Evolutionary conservation across 2,888 invertebrate genomes (phyloP), one percentile per base, ranked within the genome.

Genomic region (Balanococcus diminutus): DNA sequence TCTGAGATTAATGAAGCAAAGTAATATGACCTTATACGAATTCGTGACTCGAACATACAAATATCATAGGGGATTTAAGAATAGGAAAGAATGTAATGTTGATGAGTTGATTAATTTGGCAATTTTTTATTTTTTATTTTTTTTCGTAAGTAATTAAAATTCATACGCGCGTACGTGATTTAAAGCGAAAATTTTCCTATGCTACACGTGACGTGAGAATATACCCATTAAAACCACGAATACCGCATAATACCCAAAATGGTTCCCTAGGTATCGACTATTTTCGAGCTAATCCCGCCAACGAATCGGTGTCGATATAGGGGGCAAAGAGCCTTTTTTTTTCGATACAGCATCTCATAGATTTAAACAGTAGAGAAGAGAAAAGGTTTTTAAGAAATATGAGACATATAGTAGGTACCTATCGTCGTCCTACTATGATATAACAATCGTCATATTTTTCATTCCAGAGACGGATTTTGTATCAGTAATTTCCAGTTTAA

Each of bases 381-480:
- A 67, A 28, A 67, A 67, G 32, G n/a, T n/a, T n/a, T n/a, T n/a
- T 79, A 28, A 31, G 75, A 79, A 79, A 79, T 79, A 79, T 79
- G 75, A 79, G n/a, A 79, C 19, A 36, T 79, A 14, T 67, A 36
- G 3, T n/a, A n/a, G n/a, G n/a, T n/a, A n/a, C n/a, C n/a, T n/a
- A n/a, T 36, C 36, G 75, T 36, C 75, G 75, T 79, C 19, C 19
- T 32, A 72, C 5, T 72, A n/a, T 31, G 1, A 79, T 36, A 36
- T 0, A 4, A 36, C 19, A 36, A 31, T 22, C 9, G 56, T 36
- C 36, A 4, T 79, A 8, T 79, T 79, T 11, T 79, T n/a, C 75
- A 79, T 36, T 79, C 75, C 75, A 79, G 75, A 79, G 19, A 79
- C 75, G 75, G 36, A 79, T 79, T 79, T 79, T 36, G 75, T 79